Evolutionary conservation across 2,113 vertebrate species (phyloP), one percentile per base, ranked within the genome.

Genomic region (Platichthys stellatus): DNA sequence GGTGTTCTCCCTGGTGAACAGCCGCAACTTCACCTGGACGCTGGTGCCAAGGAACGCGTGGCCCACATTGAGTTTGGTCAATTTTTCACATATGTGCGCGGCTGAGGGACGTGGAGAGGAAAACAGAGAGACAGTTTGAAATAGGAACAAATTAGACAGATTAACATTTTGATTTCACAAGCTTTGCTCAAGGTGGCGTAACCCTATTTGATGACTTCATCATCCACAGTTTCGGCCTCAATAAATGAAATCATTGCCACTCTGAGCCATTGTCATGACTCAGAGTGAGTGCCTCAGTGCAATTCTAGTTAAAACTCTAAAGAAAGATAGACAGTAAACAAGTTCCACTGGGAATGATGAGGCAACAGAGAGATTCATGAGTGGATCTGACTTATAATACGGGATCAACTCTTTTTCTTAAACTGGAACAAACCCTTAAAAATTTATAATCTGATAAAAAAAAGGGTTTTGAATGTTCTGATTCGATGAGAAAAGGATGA

Each of bases 1-100:
- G 12, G 0, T 1, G 64, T 95, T 95, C 5, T 84, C 76, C 5
- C 91, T 93, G n/a, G 96, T 97, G 82, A 96, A 96, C 5, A 98
- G 83, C 72, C 99, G 86, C 24, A 99, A 74, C 67, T 89, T 90
- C 4, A 96, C 83, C 2, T 38, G 76, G 69, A 96, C 58, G 15
- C 64, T 23, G 3, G 96, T 96, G 40, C 93, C 97, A 58, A 86
- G 75, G 5, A 99, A 49, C 8, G 97, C 88, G 82, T 97, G 75
- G 26, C 82, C 81, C 43, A 97, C 0, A 47, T 74, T 61, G 40
- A 98, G 94, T 47, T 94, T 86, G 35, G 95, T 95, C 80, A 99
- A 96, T 69, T 93, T 49, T 5, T 94, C 91, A 88, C 98, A 99
- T 72, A 59, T 54, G 69, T 88, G 58, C 76, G 80, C 94, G 86